These are phyloP conservation scores for Orchesella flavescens DNA, from an alignment of 2,888 invertebrate species.

Conservation along the genomic window DNA sequence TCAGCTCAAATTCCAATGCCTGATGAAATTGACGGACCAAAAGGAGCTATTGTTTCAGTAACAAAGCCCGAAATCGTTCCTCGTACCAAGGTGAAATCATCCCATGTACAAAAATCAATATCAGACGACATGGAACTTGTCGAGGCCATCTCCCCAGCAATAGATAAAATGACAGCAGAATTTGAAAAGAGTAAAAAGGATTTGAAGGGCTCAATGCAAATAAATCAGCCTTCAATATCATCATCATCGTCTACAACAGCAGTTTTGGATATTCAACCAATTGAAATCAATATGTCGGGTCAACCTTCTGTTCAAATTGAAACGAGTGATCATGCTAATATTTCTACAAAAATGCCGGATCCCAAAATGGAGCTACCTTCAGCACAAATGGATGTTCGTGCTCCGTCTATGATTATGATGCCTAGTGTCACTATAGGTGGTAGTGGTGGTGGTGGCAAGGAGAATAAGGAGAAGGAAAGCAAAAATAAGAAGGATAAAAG, in stretches of 20 bases:
- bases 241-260: slow-evolving; percentile 23
- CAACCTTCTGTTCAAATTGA: slow-evolving; percentile 61
- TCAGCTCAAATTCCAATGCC: slow-evolving; percentile 57
- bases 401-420: slow-evolving; percentile 62
- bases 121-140: slow-evolving; percentile 62
- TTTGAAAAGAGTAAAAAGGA: slow-evolving; percentile 49
- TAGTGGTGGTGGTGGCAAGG: too few species aligned
- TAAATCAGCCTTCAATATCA: neutral
- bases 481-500: slow-evolving; percentile 7
- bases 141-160: slow-evolving; percentile 70
- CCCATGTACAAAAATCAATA: slow-evolving; percentile 64
- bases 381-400: slow-evolving; percentile 42
- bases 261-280: slow-evolving; percentile 64
- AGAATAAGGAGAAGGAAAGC: slow-evolving; percentile 34
- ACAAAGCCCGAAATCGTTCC: slow-evolving; percentile 69
- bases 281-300: slow-evolving; percentile 58
- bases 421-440: slow-evolving; percentile 2
- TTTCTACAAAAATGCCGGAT: slow-evolving; percentile 9
- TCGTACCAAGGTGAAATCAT: slow-evolving; percentile 65
- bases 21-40: slow-evolving; percentile 66
- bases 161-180: slow-evolving; percentile 68
- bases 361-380: slow-evolving; percentile 42
- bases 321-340: neutral
- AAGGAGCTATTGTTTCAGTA: slow-evolving; percentile 60
- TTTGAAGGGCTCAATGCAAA: slow-evolving; percentile 35